A percentile compares a stretch with the other conserved stretches of the same genome.
These are phyloP conservation scores for Choloepus didactylus DNA, from an alignment of 2,797 vertebrate genomes.

Conservation along the genomic window DNA sequence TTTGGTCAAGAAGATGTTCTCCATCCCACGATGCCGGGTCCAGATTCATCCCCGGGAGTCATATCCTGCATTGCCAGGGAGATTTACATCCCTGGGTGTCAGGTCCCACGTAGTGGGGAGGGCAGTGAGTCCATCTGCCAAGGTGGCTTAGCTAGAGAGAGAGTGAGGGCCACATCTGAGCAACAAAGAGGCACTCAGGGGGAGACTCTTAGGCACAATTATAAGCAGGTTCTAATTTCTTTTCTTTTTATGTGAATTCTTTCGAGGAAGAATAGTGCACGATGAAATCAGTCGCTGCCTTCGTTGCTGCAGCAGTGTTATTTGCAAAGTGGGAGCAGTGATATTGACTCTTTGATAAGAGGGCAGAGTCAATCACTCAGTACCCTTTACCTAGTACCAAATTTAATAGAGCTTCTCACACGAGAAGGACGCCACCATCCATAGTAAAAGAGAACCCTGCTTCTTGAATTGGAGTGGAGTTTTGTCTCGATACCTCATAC, in stretches of 20 bases:
- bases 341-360: not conserved
- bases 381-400: not conserved
- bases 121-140: no score
- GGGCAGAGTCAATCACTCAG: not conserved
- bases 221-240: not conserved
- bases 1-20: no score
- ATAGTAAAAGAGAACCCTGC: not conserved
- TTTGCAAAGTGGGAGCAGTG: not conserved
- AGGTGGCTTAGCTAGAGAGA: no score
- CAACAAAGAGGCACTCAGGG: no score
- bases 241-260: not conserved
- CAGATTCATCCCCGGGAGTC: no score
- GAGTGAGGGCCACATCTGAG: no score
- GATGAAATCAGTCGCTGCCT: not conserved
- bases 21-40: no score
- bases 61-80: no score
- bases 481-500: not conserved
- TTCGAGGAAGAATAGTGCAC: not conserved
- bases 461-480: rapidly evolving
- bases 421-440: not conserved
- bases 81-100: no score
- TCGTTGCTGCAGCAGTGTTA: not conserved
- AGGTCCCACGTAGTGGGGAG: no score
- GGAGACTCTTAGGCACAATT: no score
- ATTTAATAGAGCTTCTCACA: not conserved